A percentile compares a stretch with the other conserved stretches of the same genome.
These are phyloP conservation scores for Lomographa bimaculata DNA, from an alignment of 2,888 invertebrate species.

Conservation along the genomic window DNA sequence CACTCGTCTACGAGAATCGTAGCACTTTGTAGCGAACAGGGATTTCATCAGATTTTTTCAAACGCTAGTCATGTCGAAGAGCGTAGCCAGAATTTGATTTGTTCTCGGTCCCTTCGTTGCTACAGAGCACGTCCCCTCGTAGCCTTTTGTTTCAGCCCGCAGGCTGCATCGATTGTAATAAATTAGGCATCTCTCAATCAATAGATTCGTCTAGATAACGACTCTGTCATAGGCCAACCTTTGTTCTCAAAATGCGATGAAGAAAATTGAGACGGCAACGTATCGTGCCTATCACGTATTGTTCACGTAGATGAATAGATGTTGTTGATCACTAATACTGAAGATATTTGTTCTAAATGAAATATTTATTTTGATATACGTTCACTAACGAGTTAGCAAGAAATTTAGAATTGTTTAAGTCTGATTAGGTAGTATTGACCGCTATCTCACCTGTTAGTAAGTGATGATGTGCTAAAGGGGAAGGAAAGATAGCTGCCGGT, in stretches of 20 bases:
- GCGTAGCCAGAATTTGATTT: conserved; percentile 19
- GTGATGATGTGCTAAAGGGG: too few relatives aligned
- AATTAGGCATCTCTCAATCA: conserved; percentile 23
- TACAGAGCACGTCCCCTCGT: conserved; percentile 15
- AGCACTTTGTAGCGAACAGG: conserved; percentile 17
- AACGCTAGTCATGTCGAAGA: conserved; percentile 22
- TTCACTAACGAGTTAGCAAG: too few relatives aligned
- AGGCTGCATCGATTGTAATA: conserved; percentile 22
- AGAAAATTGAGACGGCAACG: conserved; percentile 10
- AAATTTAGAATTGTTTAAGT: too few relatives aligned
- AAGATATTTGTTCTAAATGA: neutral
- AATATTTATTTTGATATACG: too few relatives aligned
- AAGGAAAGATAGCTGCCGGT: too few relatives aligned
- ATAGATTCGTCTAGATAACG: conserved; percentile 22
- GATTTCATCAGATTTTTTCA: conserved; percentile 19
- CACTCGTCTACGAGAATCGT: conserved; percentile 21
- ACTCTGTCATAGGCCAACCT: conserved; percentile 14
- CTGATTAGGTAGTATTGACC: too few relatives aligned
- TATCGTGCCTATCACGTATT: conserved; percentile 1
- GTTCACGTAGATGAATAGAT: conserved; percentile 1
- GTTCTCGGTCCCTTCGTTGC: conserved; percentile 12
- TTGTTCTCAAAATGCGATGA: conserved; percentile 12
- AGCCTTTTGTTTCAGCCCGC: conserved; percentile 14
- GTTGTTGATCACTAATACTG: neutral
- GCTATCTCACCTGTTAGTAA: too few relatives aligned